Percentiles rank a stretch among this genome's conserved stretches.
phyloP scores from a whole-genome alignment of 2,888 invertebrate species.

The Sinhomidia bicolor region DNA sequence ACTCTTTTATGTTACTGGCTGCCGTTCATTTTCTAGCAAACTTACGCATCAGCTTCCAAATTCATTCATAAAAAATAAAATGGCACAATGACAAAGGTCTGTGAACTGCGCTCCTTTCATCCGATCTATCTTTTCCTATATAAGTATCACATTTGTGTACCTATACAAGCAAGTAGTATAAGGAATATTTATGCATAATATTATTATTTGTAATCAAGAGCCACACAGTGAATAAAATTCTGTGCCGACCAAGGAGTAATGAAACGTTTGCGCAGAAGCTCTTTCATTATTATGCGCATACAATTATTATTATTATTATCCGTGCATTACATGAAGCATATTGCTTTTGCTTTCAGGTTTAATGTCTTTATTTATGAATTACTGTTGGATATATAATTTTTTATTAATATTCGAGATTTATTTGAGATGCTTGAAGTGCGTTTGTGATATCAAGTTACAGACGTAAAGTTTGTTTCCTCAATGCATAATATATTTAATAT shows the following conservation, averaged over 20 bases:
- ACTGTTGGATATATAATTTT: no score
- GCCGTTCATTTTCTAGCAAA: conserved; percentile 5
- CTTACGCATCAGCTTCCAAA: conserved; percentile 30
- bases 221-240: neutral
- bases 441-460: neutral
- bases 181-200: no score
- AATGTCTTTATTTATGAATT: neutral
- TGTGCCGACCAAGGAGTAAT: neutral
- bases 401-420: no score
- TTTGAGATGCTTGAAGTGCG: neutral
- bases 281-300: conserved; percentile 39
- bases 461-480: neutral
- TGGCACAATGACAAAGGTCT: conserved; percentile 72
- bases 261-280: neutral
- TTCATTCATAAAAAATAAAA: conserved; percentile 59
- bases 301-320: neutral
- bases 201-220: no score
- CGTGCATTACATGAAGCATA: neutral
- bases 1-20: neutral
- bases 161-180: neutral
- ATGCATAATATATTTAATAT: no score
- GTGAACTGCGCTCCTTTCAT: conserved; percentile 49
- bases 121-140: neutral
- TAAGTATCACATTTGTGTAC: neutral
- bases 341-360: neutral